Percentiles rank a stretch among this genome's conserved stretches.
Conservation (phyloP, 2,888 invertebrate species). For the Synergus japonicus region DNA sequence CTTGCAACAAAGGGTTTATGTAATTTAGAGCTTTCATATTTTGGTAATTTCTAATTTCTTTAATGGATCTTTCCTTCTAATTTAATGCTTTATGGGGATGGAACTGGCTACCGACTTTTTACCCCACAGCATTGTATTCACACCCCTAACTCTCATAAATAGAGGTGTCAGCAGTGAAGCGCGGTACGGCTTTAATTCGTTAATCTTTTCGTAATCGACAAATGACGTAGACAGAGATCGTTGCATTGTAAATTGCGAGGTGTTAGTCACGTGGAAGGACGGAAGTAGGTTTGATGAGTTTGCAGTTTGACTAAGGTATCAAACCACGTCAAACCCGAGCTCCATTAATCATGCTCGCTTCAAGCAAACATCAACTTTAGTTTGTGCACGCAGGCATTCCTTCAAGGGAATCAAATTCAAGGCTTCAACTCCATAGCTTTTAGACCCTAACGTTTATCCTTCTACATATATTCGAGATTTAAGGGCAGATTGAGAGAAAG, state of each 20-base stretch:
- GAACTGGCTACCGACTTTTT: too few relatives aligned
- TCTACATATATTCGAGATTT: not conserved
- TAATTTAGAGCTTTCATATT: too few relatives aligned
- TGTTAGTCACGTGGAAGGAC: slow-evolving; percentile 27
- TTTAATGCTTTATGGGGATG: too few relatives aligned
- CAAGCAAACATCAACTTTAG: slow-evolving; percentile 48
- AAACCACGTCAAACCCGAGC: slow-evolving; percentile 61
- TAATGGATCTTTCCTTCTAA: too few relatives aligned
- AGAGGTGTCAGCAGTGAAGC: not conserved
- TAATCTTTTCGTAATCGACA: slow-evolving; percentile 7
- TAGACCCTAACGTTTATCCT: slow-evolving; percentile 11
- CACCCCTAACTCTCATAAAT: not conserved
- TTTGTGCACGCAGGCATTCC: slow-evolving; percentile 40
- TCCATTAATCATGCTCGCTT: slow-evolving; percentile 66
- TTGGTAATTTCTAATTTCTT: too few relatives aligned
- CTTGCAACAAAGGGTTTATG: too few relatives aligned
- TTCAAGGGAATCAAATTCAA: slow-evolving; percentile 45
- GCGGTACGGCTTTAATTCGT: not conserved
- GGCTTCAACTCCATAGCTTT: slow-evolving; percentile 31
- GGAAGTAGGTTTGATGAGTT: slow-evolving; percentile 55
- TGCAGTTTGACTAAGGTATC: slow-evolving; percentile 61
- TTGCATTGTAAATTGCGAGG: slow-evolving; percentile 36
- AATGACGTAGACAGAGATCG: slow-evolving; percentile 6
- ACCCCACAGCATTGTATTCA: too few relatives aligned
- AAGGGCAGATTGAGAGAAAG: not conserved